Conservation (phyloP, 2,113 vertebrate genomes). For the Siniperca knerii region DNA sequence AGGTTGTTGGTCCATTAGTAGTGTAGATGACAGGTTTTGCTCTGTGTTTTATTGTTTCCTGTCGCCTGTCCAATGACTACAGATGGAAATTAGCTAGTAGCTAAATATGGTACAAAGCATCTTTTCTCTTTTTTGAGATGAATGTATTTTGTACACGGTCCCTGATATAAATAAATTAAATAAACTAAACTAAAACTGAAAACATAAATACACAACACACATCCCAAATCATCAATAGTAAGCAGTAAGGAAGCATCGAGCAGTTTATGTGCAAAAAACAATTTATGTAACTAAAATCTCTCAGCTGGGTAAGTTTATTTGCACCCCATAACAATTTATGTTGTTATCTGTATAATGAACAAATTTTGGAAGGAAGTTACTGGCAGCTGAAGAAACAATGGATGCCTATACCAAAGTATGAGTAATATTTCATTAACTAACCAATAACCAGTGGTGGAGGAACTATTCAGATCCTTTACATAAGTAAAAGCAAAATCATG, state of each 20-base stretch:
- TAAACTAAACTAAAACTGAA: background rate
- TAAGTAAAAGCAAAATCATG: background rate
- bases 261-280: background rate
- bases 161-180: too few species aligned
- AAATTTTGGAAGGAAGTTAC: too few species aligned
- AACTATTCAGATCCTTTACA: background rate
- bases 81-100: too few species aligned
- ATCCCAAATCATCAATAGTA: background rate
- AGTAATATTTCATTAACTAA: background rate
- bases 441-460: background rate
- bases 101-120: too few species aligned
- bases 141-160: too few species aligned
- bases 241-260: background rate
- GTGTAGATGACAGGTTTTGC: too few species aligned
- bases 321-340: background rate
- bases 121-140: too few species aligned
- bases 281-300: background rate
- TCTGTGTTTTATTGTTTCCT: too few species aligned
- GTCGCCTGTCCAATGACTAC: too few species aligned
- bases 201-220: background rate
- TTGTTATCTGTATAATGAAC: background rate
- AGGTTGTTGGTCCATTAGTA: too few species aligned
- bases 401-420: background rate
- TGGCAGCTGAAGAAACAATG: background rate
- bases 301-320: background rate